A percentile compares a stretch with the other conserved stretches of the same genome.
phyloP scores from a whole-genome alignment of 2,113 vertebrate genomes.

The Tragelaphus strepsiceros region DNA sequence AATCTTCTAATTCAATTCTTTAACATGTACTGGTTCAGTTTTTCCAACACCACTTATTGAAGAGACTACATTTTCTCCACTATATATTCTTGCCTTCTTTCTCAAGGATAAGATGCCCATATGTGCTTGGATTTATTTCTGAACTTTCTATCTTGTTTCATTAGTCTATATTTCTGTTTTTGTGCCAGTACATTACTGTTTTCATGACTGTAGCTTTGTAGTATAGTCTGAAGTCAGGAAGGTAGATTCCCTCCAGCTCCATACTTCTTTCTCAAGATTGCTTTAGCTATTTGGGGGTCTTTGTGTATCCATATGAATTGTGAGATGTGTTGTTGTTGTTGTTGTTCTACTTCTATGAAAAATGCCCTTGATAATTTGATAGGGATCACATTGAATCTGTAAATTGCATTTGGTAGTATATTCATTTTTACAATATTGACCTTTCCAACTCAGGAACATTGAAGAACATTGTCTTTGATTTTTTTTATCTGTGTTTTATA shows the following conservation, averaged over 20 bases:
- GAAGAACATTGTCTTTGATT: neutral
- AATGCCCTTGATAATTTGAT: neutral
- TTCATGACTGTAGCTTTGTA: neutral
- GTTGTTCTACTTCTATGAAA: neutral
- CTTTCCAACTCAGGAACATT: neutral
- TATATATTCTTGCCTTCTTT: neutral
- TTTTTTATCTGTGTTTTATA: neutral
- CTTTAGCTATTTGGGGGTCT: neutral
- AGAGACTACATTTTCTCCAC: neutral
- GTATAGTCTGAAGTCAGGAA: neutral
- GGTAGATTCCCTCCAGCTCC: neutral
- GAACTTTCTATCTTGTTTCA: neutral
- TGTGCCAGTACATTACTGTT: neutral
- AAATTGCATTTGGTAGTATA: neutral
- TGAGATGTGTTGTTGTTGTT: rapidly evolving
- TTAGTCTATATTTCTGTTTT: neutral
- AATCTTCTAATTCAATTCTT: neutral
- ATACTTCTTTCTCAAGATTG: neutral
- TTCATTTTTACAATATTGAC: neutral
- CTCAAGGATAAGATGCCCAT: neutral
- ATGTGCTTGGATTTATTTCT: neutral
- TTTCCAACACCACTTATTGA: neutral
- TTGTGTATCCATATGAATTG: neutral
- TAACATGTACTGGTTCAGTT: neutral
- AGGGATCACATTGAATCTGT: neutral